Conservation (phyloP, 1,140 invertebrate genomes). For the Dolichoris vasculosae region DNA sequence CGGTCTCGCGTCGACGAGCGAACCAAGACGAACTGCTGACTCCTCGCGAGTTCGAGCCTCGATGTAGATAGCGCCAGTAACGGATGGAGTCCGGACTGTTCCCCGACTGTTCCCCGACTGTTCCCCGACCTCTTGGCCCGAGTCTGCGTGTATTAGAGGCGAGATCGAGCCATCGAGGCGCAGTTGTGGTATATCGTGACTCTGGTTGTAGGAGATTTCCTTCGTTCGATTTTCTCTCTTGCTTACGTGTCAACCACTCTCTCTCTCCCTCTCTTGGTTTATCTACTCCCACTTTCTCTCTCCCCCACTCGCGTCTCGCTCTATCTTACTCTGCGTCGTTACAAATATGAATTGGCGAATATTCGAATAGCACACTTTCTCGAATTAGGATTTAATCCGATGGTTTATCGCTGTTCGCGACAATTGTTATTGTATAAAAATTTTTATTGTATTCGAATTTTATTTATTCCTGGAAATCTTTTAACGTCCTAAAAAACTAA, state of each 20-base stretch:
- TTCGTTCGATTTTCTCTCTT: slow-evolving; percentile 1
- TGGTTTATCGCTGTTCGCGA: background rate
- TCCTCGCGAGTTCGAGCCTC: background rate
- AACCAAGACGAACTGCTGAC: background rate
- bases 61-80: background rate
- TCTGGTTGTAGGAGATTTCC: background rate
- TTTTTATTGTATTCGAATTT: too few relatives aligned
- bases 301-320: background rate
- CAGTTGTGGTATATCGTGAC: too few relatives aligned
- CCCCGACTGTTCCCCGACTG: background rate
- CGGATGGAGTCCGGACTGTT: background rate
- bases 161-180: background rate
- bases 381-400: background rate
- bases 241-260: slow-evolving; percentile 16
- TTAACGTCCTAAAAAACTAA: too few relatives aligned
- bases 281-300: background rate
- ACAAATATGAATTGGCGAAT: background rate
- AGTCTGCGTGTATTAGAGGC: background rate
- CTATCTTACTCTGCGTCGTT: background rate
- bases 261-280: slow-evolving; percentile 6
- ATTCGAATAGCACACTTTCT: background rate
- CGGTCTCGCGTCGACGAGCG: background rate
- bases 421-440: too few relatives aligned
- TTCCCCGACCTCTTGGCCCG: background rate
- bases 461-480: too few relatives aligned